These are phyloP conservation scores for Antennarius striatus DNA, from an alignment of 2,113 vertebrate species.

Conservation along the genomic window DNA sequence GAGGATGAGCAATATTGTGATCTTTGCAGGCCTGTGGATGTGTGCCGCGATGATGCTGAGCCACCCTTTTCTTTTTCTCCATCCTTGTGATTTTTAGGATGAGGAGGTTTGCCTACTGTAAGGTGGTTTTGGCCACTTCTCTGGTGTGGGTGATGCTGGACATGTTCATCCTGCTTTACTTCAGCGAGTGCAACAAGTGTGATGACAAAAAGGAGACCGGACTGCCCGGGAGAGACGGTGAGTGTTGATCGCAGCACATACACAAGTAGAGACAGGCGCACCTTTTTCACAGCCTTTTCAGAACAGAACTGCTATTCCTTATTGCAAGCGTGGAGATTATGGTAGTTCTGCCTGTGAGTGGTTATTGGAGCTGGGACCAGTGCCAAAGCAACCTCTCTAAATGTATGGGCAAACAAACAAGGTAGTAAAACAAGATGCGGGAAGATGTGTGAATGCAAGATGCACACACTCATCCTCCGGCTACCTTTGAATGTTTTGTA, in stretches of 20 bases:
- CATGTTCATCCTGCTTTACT: slow-evolving; percentile 99
- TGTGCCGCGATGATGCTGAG: slow-evolving; percentile 4
- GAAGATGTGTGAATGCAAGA: too few relatives aligned
- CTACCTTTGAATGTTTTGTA: not conserved
- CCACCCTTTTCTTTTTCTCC: not conserved
- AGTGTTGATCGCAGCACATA: slow-evolving; percentile 15
- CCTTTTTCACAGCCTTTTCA: too few relatives aligned
- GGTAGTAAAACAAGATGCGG: too few relatives aligned
- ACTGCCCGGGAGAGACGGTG: slow-evolving; percentile 82
- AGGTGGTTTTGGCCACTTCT: slow-evolving; percentile 98
- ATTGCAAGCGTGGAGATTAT: too few relatives aligned
- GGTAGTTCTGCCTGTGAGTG: too few relatives aligned
- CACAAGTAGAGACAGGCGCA: not conserved
- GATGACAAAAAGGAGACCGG: slow-evolving; percentile 95
- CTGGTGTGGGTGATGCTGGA: slow-evolving; percentile 99
- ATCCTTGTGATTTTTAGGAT: slow-evolving; percentile 76
- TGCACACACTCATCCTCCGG: not conserved
- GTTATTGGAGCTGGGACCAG: too few relatives aligned
- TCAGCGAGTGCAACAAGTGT: slow-evolving; percentile 99
- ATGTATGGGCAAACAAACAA: too few relatives aligned
- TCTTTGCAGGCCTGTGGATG: slow-evolving; percentile 19
- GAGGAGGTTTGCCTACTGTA: slow-evolving; percentile 99
- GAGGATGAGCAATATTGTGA: not conserved
- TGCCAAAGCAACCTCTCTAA: too few relatives aligned
- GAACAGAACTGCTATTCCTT: too few relatives aligned